Base-by-base conservation (phyloP, 2,797 vertebrate species). In the Fratercula arctica region DNA sequence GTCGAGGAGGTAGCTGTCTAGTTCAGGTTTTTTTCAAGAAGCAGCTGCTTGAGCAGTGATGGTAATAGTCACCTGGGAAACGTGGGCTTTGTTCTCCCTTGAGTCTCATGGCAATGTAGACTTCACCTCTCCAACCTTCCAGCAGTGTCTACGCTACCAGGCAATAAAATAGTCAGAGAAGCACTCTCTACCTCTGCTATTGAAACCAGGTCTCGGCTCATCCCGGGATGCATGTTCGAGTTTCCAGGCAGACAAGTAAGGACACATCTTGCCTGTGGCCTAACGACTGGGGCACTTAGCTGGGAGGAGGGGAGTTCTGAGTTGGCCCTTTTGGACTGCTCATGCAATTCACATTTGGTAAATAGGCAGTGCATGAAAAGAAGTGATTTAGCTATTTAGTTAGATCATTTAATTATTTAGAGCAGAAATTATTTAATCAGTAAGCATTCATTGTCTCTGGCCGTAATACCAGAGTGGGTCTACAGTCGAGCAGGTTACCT, bases 221-320 rank as follows among this genome's bases (percentile, higher is more conserved):
- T 78, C 35, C 35, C 0, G 0, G 39, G 48, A 20, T 39, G n/a
- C 16, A 2, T 37, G 5, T 63, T 79, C 1, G 0, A 46, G 12
- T 90, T 78, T 73, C 33, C 46, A 48, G 39, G 35, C 19, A 45
- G 69, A 50, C 61, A 68, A 57, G 69, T 16, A 41, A 64, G 74
- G 29, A 26, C 26, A 37, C 3, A 8, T 75, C n/a, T 78, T 88
- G 50, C 46, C 50, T 51, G 11, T 73, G 61, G 73, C 51, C 37
- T 54, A 11, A n/a, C 3, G 5, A 68, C 50, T 25, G 15, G 14
- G 59, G 8, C n/a, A 4, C 11, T 68, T 53, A 25, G 28, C 37
- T 81, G 57, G 24, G 16, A 69, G 39, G 29, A 87, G 29, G 51
- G n/a, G 35, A 77, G 8, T 57, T 59, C 29, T 6, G 28, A 33